Percentiles rank a stretch among this genome's conserved stretches.
These are phyloP conservation scores for Drosophila gunungcola DNA, from an alignment of 1,140 invertebrate species.

Conservation along the genomic window DNA sequence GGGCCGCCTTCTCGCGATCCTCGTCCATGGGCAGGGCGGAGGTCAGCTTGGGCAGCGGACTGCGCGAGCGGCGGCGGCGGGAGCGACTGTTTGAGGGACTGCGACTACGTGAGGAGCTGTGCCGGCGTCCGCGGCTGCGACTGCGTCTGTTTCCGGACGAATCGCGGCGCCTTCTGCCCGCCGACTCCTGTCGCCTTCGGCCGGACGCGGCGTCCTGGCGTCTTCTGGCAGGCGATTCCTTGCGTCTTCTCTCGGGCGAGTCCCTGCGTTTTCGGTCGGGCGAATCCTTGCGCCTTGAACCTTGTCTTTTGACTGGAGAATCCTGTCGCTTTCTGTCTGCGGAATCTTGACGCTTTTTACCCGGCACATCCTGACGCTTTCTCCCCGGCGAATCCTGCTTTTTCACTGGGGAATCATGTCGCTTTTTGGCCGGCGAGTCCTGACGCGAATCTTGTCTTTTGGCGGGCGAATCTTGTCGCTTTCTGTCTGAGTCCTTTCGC, in stretches of 20 bases:
- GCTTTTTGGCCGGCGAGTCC: conserved; percentile 7
- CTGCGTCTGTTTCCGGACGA: conserved; percentile 41
- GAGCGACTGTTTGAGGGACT: conserved; percentile 51
- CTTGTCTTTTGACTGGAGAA: conserved; percentile 13
- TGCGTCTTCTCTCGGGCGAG: conserved; percentile 12
- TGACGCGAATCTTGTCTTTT: conserved; percentile 13
- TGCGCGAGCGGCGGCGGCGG: conserved; percentile 55
- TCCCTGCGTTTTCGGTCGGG: conserved; percentile 19
- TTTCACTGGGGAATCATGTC: conserved; percentile 5
- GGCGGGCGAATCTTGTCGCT: conserved; percentile 1
- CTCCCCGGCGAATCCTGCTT: conserved; percentile 1
- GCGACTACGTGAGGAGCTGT: conserved; percentile 53
- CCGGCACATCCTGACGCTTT: neutral
- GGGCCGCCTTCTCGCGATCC: conserved; percentile 72
- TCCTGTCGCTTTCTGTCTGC: conserved; percentile 11
- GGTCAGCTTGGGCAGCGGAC: conserved; percentile 38
- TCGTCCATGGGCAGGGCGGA: conserved; percentile 42
- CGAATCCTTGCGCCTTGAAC: conserved; percentile 40
- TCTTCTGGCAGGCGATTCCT: conserved; percentile 17
- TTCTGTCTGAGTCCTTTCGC: conserved; percentile 8
- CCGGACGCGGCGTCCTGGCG: conserved; percentile 24
- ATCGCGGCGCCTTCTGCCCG: conserved; percentile 35
- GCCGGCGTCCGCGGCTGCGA: conserved; percentile 59
- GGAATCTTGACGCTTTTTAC: conserved; percentile 32
- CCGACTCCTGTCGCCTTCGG: conserved; percentile 39